Base-by-base conservation (phyloP, 2,888 invertebrate species). In the Coenonympha glycerion region DNA sequence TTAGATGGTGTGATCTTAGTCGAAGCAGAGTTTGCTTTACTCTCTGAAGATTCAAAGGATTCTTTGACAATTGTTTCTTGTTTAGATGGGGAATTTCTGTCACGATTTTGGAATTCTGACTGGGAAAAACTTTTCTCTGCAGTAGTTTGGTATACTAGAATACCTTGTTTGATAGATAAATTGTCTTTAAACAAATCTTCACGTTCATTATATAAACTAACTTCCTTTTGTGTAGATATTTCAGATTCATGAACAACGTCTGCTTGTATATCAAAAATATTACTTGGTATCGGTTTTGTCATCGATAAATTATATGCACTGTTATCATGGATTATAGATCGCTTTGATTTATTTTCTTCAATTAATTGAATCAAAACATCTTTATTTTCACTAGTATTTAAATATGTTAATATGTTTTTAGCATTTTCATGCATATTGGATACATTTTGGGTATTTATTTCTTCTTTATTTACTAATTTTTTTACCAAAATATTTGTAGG, bases 101-200 rank as follows among this genome's bases (percentile, higher is more conserved):
- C 18, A 33, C 18, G 18, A 36, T n/a, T 41, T 8, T 40, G 40
- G 39, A 36, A 15, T 53, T 52, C 3, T 48, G 42, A 9, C 50
- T 45, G 24, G 9, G 52, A 21, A 24, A n/a, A 24, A 28, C 13
- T 55, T 3, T 61, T 50, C 21, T 56, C 55, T 0, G 56, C 58
- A 8, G 56, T 58, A 9, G 61, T 55, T 62, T 68, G 69, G 41
- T 66, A 71, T 8, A 69, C 57, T 4, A 67, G 47, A n/a, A 69
- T 37, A 39, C 65, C 61, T 55, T 59, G 59, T 34, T 57, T 37
- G 3, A 46, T 37, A 15, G 34, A 41, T 19, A 30, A 39, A 16
- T 49, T 52, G 33, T 47, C 41, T 40, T 15, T 47, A 24, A 37
- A 47, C 18, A 30, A 11, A 11, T 22, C n/a, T 15, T 21, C 31